phyloP scores from a whole-genome alignment of 2,888 invertebrate genomes.

The Tupiocoris notatus region DNA sequence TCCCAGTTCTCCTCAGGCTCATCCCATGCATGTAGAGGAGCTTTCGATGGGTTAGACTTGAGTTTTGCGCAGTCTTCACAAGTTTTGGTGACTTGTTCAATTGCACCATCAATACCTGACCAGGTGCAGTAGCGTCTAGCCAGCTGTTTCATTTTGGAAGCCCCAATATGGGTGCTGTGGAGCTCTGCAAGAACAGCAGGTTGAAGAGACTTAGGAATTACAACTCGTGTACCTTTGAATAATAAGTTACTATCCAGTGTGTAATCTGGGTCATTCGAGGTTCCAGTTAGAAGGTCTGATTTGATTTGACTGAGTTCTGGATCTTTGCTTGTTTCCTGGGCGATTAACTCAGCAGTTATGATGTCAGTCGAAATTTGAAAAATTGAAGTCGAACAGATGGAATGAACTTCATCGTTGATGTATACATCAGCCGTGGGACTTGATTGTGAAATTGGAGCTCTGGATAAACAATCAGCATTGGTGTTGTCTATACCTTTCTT shows the following conservation, averaged over 20 bases:
- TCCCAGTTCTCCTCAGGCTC: conserved; percentile 48
- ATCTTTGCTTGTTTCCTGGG: conserved; percentile 33
- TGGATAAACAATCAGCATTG: conserved; percentile 34
- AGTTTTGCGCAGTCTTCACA: conserved; percentile 45
- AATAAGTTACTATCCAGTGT: conserved; percentile 27
- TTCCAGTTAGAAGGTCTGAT: not conserved
- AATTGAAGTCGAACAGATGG: not conserved
- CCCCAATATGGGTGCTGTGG: conserved; percentile 1
- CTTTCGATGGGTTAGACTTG: conserved; percentile 1
- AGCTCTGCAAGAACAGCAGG: not conserved
- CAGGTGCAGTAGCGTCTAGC: conserved; percentile 49
- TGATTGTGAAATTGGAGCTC: not conserved
- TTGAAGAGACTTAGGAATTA: conserved; percentile 15
- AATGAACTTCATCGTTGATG: conserved; percentile 10
- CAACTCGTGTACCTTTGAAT: conserved; percentile 37
- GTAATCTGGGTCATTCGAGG: not conserved
- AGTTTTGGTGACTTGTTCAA: conserved; percentile 48
- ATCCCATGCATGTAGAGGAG: conserved; percentile 48
- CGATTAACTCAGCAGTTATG: conserved; percentile 9
- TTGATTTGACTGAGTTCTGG: conserved; percentile 5
- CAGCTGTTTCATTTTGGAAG: conserved; percentile 6
- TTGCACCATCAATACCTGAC: conserved; percentile 35
- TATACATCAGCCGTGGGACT: not conserved
- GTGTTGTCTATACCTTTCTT: not conserved
- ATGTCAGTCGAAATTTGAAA: not conserved